A percentile compares a stretch with the other conserved stretches of the same genome.
These are phyloP conservation scores for Platygyra sinensis DNA, from an alignment of 64 coral and sea anemone species.

Conservation along the genomic window DNA sequence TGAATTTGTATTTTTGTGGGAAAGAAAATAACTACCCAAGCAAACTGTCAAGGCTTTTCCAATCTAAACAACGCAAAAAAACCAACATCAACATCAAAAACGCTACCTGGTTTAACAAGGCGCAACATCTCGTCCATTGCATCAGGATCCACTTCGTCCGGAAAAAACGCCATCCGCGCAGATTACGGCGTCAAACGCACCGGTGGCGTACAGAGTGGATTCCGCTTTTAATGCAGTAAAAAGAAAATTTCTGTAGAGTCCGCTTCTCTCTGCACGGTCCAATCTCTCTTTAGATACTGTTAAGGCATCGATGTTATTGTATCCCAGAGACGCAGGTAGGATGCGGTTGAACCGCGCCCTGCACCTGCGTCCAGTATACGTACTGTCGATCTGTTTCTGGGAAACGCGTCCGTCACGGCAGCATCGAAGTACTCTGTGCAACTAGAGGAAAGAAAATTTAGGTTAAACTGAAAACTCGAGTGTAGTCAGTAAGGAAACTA, in stretches of 20 bases:
- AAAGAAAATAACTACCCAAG: too few relatives aligned
- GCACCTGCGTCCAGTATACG: slow-evolving; percentile 34
- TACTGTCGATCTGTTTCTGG: slow-evolving; percentile 2
- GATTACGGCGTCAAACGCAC: slow-evolving; percentile 40
- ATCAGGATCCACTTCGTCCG: slow-evolving; percentile 37
- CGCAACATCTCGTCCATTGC: slow-evolving; percentile 43
- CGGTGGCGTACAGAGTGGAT: slow-evolving; percentile 26
- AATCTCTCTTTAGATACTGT: slow-evolving; percentile 39
- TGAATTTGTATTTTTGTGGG: too few relatives aligned
- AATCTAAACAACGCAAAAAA: neutral
- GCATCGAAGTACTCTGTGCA: slow-evolving; percentile 40
- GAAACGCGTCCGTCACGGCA: slow-evolving; percentile 8
- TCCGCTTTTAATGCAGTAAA: slow-evolving; percentile 30
- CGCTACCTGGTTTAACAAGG: slow-evolving; percentile 38
- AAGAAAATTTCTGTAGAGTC: slow-evolving; percentile 39
- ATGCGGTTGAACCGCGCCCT: slow-evolving; percentile 23
- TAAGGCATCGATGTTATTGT: slow-evolving; percentile 35
- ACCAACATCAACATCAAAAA: neutral
- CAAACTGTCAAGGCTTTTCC: too few relatives aligned
- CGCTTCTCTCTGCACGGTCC: slow-evolving; percentile 14
- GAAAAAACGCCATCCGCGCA: slow-evolving; percentile 43
- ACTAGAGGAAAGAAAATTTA: neutral
- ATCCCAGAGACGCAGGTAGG: slow-evolving; percentile 41
- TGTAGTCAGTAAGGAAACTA: too few relatives aligned
- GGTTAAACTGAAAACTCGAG: neutral